Base-by-base conservation (phyloP, 2,797 vertebrate genomes). In the Melanitta fusca region DNA sequence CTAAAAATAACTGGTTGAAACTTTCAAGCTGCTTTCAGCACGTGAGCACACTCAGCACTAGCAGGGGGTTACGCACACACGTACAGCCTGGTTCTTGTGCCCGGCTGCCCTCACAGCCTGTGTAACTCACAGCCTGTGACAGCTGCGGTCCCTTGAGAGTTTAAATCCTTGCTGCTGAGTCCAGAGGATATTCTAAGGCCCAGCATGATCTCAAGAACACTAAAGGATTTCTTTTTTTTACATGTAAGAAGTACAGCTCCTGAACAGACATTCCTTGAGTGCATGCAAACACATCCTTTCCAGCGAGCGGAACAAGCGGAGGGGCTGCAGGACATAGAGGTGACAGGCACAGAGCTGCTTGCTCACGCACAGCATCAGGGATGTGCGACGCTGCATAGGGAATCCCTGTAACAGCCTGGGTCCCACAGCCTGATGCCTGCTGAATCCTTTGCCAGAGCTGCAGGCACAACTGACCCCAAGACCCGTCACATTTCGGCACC, bases 341-440 rank as follows among this genome's bases (percentile, higher is more conserved):
- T 36, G n/a, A 18, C 20, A 11, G 10, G 4, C 30, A 13, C 11
- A 14, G 30, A 58, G 64, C 32, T 49, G 45, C 54, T 2, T 0
- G 5, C n/a, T 56, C 49, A 7, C 0, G 0, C 10, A 47, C 25
- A 17, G 51, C 20, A 58, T 3, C 89, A 38, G 28, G 2, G 2
- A 58, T 2, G 49, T 53, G 58, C 43, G 71, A 19, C 0, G 2
- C 27, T 8, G 7, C 0, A 0, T 0, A 0, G 16, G 2, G 9
- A n/a, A 8, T 32, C 38, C 2, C 47, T 0, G 0, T 2, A 6
- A 10, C 11, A 77, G 69, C 47, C 64, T 0, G 0, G 19, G 11
- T 60, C 41, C 13, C 54, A 8, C 3, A 21, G 80, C 38, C 45
- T 30, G 25, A 70, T 2, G 2, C n/a, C 51, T 10, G 66, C 30